Conservation (phyloP, 2,113 vertebrate species). For the Empidonax alnorum region DNA sequence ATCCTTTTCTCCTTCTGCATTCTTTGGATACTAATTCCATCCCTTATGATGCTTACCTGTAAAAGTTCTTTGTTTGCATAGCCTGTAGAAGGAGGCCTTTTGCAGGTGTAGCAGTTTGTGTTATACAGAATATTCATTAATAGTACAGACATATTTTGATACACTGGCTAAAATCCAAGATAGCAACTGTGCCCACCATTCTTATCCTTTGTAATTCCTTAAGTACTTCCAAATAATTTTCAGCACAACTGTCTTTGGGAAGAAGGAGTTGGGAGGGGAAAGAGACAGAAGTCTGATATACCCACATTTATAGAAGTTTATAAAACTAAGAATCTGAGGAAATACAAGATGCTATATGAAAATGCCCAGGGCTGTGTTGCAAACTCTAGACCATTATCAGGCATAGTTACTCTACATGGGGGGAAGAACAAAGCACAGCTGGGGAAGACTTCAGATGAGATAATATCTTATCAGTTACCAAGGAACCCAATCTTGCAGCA, state of each 20-base stretch:
- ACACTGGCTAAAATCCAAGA: background rate
- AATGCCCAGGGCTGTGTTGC: background rate
- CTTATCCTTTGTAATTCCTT: background rate
- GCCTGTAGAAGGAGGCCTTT: background rate
- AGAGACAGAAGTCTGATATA: background rate
- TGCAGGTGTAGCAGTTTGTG: background rate
- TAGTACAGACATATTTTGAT: background rate
- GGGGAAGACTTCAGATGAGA: background rate
- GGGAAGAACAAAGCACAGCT: background rate
- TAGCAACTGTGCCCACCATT: background rate
- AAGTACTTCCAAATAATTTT: background rate
- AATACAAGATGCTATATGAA: background rate
- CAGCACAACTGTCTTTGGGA: background rate
- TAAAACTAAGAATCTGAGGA: background rate
- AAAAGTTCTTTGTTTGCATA: background rate
- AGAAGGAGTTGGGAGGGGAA: background rate
- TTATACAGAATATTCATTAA: background rate
- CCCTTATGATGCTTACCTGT: background rate
- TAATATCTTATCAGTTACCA: background rate
- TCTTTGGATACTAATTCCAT: background rate
- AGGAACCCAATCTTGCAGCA: background rate
- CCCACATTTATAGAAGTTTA: background rate
- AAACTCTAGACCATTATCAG: background rate
- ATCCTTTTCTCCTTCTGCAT: background rate
- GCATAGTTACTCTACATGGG: background rate